These are phyloP conservation scores for Corydoras maculifer DNA, from an alignment of 2,113 vertebrate genomes.

Conservation along the genomic window DNA sequence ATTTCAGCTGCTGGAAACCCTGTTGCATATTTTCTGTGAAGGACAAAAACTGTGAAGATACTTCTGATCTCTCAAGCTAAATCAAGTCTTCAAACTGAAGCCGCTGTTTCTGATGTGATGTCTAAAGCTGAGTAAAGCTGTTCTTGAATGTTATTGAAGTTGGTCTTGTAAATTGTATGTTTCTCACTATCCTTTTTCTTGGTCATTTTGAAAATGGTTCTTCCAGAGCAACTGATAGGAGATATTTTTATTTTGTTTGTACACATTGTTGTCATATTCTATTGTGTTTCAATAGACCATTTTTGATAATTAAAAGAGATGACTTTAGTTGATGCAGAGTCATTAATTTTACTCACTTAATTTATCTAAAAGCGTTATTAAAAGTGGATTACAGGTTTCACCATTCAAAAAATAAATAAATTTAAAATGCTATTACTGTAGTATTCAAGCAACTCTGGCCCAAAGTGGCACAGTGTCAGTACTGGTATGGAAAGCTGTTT, in stretches of 20 bases:
- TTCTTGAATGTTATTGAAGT: conserved; percentile 63
- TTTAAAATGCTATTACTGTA: no score
- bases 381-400: no score
- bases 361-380: no score
- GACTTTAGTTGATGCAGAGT: conserved; percentile 49
- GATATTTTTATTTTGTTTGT: conserved; percentile 71
- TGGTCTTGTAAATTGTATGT: conserved; percentile 69
- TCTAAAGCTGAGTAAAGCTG: conserved; percentile 51
- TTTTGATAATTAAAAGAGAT: conserved; percentile 75
- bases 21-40: conserved; percentile 42
- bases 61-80: conserved; percentile 52
- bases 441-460: no score
- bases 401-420: no score
- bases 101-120: conserved; percentile 62
- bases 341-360: no score
- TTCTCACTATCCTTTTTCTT: conserved; percentile 55
- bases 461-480: no score
- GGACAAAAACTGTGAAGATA: conserved; percentile 60
- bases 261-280: conserved; percentile 73
- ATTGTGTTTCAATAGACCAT: conserved; percentile 73
- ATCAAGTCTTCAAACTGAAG: conserved; percentile 45
- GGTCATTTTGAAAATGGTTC: conserved; percentile 57
- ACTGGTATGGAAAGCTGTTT: no score
- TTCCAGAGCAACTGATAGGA: conserved; percentile 64
- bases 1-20: conserved; percentile 17